Base-by-base conservation (phyloP, 2,797 vertebrate genomes). In the Lithobates sylvaticus region DNA sequence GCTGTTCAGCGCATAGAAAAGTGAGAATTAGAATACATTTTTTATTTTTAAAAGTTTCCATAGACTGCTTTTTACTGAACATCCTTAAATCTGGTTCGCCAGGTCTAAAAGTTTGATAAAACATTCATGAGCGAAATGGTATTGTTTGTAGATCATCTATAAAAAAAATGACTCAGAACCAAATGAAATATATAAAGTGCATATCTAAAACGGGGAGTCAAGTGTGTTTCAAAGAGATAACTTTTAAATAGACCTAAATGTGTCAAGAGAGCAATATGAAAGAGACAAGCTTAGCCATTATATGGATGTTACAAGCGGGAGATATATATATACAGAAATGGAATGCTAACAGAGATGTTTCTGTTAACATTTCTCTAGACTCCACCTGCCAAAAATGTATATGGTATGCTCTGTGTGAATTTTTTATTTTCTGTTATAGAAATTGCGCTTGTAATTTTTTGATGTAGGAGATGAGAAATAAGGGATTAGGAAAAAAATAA, bases 131-230 rank as follows among this genome's bases (percentile, higher is more conserved):
- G 69, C 50, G 21, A 61, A 61, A 54, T 81, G 47, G 79, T 73
- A 72, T 81, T 73, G 69, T 81, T 81, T 72, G 32, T 81, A 81
- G 79, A 81, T 72, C 79, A 26, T 34, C 69, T 81, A 73, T 81
- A 71, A 73, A 64, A 36, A 61, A 72, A 64, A 61, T 61, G 58
- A 81, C 70, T 71, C 71, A 34, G 69, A 71, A 50, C 54, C 50
- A 72, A 72, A 81, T 81, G 79, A 61, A 73, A 81, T 73, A 50
- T 61, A 58, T 39, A 73, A 58, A 81, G 78, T 73, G 71, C 71
- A 15, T 73, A 73, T 73, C 39, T 73, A 27, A 39, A 39, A 81
- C 47, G 13, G 15, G 47, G 47, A 81, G 44, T 72, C 79, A 71
- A 39, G n/a, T 10, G 13, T 72, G 32, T 32, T 81, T 81, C 29